A percentile compares a stretch with the other conserved stretches of the same genome.
Conservation (phyloP, 2,888 invertebrate genomes). For the Tenthredo livida region DNA sequence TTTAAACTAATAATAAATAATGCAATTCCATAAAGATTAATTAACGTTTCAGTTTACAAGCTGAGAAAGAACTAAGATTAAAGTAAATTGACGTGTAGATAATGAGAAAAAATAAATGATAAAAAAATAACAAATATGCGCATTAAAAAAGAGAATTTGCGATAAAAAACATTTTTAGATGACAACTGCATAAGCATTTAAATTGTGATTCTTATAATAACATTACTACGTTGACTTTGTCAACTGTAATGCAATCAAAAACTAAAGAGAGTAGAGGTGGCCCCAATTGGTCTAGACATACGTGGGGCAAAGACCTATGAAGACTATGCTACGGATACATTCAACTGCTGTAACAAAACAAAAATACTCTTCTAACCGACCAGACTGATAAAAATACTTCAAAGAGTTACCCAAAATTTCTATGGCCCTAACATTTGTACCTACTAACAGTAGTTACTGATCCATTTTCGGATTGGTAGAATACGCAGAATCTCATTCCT, state of each 20-base stretch:
- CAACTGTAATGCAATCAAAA: slow-evolving; percentile 43
- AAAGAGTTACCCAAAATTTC: slow-evolving; percentile 28
- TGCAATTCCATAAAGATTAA: not conserved
- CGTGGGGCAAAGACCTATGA: slow-evolving; percentile 41
- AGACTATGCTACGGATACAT: slow-evolving; percentile 26
- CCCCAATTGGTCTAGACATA: slow-evolving; percentile 50
- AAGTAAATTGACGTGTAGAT: not conserved
- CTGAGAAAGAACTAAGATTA: not conserved
- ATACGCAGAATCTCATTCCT: not conserved
- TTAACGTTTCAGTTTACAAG: not conserved
- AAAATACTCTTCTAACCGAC: slow-evolving; percentile 20
- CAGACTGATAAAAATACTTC: slow-evolving; percentile 41
- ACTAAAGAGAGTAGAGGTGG: slow-evolving; percentile 38
- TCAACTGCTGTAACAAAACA: slow-evolving; percentile 32
- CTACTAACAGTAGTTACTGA: too few species aligned
- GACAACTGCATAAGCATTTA: not conserved
- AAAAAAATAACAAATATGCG: not conserved
- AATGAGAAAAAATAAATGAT: not conserved
- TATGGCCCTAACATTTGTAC: not conserved
- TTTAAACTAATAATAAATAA: not conserved
- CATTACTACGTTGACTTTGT: slow-evolving; percentile 31
- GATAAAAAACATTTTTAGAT: slow-evolving; percentile 5
- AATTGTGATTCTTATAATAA: slow-evolving; percentile 22
- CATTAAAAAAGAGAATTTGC: not conserved
- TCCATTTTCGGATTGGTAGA: not conserved